Percentiles rank a stretch among this genome's conserved stretches.
These are phyloP conservation scores for Empis livida DNA, from an alignment of 2,888 invertebrate genomes.

Conservation along the genomic window DNA sequence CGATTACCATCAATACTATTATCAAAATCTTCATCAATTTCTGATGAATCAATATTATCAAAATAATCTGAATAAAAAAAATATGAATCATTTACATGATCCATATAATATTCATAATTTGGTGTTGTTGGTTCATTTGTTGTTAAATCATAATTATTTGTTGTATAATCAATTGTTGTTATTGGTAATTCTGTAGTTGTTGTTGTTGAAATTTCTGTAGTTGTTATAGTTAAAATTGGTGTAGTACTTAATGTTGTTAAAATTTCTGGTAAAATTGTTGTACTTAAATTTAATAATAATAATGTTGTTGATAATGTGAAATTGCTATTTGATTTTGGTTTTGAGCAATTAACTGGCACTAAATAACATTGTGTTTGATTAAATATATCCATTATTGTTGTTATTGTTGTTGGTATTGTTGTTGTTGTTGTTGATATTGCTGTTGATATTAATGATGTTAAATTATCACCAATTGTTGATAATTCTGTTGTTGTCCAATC, in stretches of 20 bases:
- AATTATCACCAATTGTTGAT: not conserved
- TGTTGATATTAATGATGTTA: not conserved
- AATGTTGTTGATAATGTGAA: conserved; percentile 30
- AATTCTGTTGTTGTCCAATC: conserved; percentile 5
- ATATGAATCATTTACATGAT: conserved; percentile 19
- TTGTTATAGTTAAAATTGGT: conserved; percentile 6
- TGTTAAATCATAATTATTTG: conserved; percentile 13
- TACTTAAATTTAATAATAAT: conserved; percentile 31
- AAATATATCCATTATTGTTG: not conserved
- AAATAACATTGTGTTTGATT: conserved; percentile 26
- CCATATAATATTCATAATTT: conserved; percentile 22
- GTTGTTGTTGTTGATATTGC: not conserved
- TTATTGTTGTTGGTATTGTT: not conserved
- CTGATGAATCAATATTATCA: conserved; percentile 15
- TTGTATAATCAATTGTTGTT: conserved; percentile 12
- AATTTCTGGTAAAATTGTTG: conserved; percentile 21
- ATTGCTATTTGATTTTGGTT: conserved; percentile 18
- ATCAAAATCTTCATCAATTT: conserved; percentile 2
- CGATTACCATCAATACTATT: not conserved
- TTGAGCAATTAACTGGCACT: conserved; percentile 28
- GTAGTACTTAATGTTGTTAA: conserved; percentile 10
- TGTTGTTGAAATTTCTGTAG: conserved; percentile 20
- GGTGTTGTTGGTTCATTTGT: conserved; percentile 13
- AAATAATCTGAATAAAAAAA: conserved; percentile 31
- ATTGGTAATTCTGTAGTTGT: conserved; percentile 21